These are phyloP conservation scores for Oncorhynchus tshawytscha DNA, from an alignment of 2,113 vertebrate genomes.

Conservation along the genomic window DNA sequence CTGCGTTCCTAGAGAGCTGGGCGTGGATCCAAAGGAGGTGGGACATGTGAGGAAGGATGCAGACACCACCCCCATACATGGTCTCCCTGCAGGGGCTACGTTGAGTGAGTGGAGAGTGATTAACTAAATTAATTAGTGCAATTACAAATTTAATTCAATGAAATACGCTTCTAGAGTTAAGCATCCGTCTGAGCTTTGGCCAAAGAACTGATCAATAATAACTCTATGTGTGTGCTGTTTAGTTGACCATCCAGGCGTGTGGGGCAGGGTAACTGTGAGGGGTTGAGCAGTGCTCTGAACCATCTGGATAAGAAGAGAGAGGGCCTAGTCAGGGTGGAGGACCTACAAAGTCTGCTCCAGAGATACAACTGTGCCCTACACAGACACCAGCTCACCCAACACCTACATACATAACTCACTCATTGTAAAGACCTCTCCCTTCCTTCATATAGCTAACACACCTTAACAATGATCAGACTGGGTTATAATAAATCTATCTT, in stretches of 20 bases:
- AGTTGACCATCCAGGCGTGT: neutral
- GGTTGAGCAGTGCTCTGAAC: conserved; percentile 42
- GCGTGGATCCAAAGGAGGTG: neutral
- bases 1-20: neutral
- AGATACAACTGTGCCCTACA: neutral
- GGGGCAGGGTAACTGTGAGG: conserved; percentile 54
- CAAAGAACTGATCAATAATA: too few species aligned
- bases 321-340: neutral
- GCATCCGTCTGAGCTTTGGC: too few species aligned
- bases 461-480: neutral
- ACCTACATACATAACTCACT: neutral
- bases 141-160: too few species aligned
- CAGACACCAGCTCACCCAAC: neutral
- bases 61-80: neutral
- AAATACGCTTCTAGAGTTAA: too few species aligned
- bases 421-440: neutral
- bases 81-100: too few species aligned
- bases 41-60: neutral
- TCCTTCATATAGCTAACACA: neutral
- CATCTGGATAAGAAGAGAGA: neutral
- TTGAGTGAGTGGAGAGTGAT: too few species aligned
- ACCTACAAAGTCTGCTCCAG: neutral
- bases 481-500: conserved; percentile 23
- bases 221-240: neutral
- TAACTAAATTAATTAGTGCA: too few species aligned